Evolutionary conservation across 2,113 vertebrate genomes (phyloP).

Genomic region (Danionella cerebrum): DNA sequence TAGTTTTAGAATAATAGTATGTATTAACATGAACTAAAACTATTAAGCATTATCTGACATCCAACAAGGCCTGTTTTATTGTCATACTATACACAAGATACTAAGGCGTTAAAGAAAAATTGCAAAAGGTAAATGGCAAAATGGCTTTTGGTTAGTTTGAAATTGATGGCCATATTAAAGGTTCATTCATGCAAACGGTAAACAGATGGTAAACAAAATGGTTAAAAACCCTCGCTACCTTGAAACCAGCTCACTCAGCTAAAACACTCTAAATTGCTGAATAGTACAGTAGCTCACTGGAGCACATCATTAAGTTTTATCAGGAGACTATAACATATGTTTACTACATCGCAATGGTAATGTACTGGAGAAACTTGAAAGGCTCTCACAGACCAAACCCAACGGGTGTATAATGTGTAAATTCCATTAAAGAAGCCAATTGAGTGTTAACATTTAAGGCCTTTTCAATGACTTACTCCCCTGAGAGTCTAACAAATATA

Average conservation of each 20-base stretch:
- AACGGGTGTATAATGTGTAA: not conserved
- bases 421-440: slow-evolving; percentile 3
- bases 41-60: not conserved
- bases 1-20: too few species aligned
- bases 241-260: slow-evolving; percentile 29
- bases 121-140: too few species aligned
- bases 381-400: not conserved
- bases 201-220: not conserved
- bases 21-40: too few species aligned
- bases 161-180: not conserved
- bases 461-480: not conserved
- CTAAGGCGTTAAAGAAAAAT: not conserved
- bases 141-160: not conserved
- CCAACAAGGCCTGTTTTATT: not conserved
- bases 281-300: slow-evolving; percentile 47
- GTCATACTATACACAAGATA: not conserved
- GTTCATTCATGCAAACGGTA: not conserved
- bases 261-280: slow-evolving; percentile 31
- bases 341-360: slow-evolving; percentile 31
- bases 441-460: not conserved
- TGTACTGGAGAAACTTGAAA: slow-evolving; percentile 21
- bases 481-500: not conserved
- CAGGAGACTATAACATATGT: slow-evolving; percentile 24
- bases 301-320: slow-evolving; percentile 49
- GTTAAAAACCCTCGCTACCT: not conserved